A percentile compares a stretch with the other conserved stretches of the same genome.
phyloP scores from a whole-genome alignment of 2,113 vertebrate genomes.

The Gadus macrocephalus region DNA sequence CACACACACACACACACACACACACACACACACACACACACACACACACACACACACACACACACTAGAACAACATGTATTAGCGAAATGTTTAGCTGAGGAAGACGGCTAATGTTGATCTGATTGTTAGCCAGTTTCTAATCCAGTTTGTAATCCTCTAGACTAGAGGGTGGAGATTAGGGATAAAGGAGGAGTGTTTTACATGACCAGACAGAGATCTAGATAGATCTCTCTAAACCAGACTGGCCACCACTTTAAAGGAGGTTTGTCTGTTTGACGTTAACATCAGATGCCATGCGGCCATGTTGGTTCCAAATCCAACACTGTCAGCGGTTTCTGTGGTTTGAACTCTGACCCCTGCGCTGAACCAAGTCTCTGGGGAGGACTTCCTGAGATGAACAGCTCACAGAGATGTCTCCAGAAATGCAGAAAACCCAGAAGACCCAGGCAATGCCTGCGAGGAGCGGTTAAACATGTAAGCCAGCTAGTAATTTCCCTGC shows the following conservation, averaged over 20 bases:
- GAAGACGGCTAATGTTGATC: conserved; percentile 5
- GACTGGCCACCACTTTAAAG: background rate
- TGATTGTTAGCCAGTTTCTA: conserved; percentile 13
- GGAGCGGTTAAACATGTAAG: conserved; percentile 18
- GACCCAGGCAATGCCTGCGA: conserved; percentile 32
- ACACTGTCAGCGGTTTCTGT: no score
- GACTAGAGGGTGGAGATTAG: conserved; percentile 45
- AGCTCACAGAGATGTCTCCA: conserved; percentile 21
- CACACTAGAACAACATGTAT: conserved; percentile 11
- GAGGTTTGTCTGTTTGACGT: no score
- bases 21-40: background rate
- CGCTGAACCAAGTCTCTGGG: background rate
- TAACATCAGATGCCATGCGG: no score
- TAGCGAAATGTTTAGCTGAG: conserved; percentile 9
- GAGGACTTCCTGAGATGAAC: conserved; percentile 31
- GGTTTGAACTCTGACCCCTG: no score
- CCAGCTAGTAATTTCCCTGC: conserved; percentile 30
- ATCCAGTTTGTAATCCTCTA: conserved; percentile 38
- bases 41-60: conserved; percentile 1
- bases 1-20: background rate
- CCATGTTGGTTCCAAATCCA: no score
- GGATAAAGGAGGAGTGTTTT: conserved; percentile 30
- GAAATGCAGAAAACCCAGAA: conserved; percentile 20
- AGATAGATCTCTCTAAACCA: conserved; percentile 31
- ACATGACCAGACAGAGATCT: conserved; percentile 47